Evolutionary conservation across 2,888 invertebrate species (phyloP), one percentile per base, ranked within the genome.

Genomic region (Mamestra brassicae): DNA sequence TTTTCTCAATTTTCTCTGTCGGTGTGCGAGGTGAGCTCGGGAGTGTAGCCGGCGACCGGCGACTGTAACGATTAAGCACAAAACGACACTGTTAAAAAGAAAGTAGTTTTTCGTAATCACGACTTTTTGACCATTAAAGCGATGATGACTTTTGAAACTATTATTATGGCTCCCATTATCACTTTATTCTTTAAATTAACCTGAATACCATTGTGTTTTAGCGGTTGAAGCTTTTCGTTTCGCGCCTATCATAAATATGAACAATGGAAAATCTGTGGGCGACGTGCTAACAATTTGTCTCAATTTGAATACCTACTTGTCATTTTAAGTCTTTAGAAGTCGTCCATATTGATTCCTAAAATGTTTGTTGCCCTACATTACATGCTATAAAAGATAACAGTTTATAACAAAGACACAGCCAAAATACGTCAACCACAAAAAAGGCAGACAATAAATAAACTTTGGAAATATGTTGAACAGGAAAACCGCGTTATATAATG

Each of bases 1-100:
- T 87, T 89, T 89, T 89, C 88, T 87, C 85, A 85, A 88, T 89
- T 89, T 89, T 88, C 88, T 81, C 77, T 85, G 74, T 71, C 62
- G 62, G 61, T 50, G 60, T 81, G 82, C 81, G 70, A 74, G 77
- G 84, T 77, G 73, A 82, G 81, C 79, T 52, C 75, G 86, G 75
- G 76, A 82, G 82, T 66, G 26, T 85, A 74, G 63, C 65, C 57
- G 55, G 45, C 69, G 61, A 68, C 69, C 57, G 55, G 50, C 69
- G 61, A 68, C 69, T 61, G 36, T 62, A 78, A 76, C 74, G 61
- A 76, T 85, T 68, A 71, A 79, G 52, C 55, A 69, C 45, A 45
- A 71, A 74, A 64, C n/a, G 52, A 70, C 62, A 82, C 68, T 71
- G 38, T 66, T 77, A 73, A 64, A 79, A 83, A 68, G 79, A 74